Conservation (phyloP, 2,113 vertebrate species). For the Lamprologus lemairii region DNA sequence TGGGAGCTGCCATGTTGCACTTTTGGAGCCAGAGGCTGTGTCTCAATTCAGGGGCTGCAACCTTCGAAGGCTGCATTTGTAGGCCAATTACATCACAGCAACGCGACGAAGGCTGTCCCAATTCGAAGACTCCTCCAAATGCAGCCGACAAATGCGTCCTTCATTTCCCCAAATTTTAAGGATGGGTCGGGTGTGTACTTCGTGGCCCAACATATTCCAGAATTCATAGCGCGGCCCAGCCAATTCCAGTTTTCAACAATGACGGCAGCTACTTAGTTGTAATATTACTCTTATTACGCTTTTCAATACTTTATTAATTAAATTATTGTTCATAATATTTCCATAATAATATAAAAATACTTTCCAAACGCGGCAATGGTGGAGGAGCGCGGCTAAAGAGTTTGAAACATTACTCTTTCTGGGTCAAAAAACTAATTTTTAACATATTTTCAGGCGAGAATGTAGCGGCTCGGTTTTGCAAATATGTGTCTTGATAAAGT, state of each 20-base stretch:
- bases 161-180: background rate
- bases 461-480: background rate
- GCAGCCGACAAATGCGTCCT: background rate
- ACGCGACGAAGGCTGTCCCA: background rate
- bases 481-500: background rate
- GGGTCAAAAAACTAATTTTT: background rate
- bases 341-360: background rate
- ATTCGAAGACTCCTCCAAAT: background rate
- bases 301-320: background rate
- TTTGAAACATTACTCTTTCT: background rate
- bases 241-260: background rate
- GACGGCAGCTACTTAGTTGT: background rate
- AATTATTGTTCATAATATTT: background rate
- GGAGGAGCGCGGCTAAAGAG: background rate
- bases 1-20: background rate
- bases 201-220: background rate
- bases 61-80: background rate
- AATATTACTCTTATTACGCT: background rate
- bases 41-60: background rate
- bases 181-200: background rate
- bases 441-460: background rate
- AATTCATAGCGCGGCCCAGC: background rate
- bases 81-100: background rate
- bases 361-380: background rate
- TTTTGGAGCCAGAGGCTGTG: background rate